A percentile compares a stretch with the other conserved stretches of the same genome.
Conservation (phyloP, 37 sponge, comb jelly and placozoan genomes). For the Tethya wilhelma region DNA sequence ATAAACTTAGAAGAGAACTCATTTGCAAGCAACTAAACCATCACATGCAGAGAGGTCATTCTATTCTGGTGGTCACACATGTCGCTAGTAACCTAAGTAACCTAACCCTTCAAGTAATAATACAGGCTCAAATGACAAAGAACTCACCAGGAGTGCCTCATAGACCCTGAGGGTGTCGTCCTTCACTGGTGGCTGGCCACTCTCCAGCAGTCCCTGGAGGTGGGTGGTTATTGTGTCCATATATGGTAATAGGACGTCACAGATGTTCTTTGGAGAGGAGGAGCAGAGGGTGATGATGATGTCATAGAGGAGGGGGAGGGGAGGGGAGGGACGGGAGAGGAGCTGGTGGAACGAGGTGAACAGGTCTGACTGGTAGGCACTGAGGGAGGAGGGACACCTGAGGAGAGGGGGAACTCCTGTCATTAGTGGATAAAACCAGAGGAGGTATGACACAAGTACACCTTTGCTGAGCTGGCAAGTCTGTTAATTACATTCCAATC, state of each 20-base stretch:
- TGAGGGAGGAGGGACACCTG: slow-evolving; percentile 23
- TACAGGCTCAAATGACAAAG: background rate
- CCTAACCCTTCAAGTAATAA: background rate
- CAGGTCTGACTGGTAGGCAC: slow-evolving; percentile 7
- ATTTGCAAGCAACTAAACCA: too few relatives aligned
- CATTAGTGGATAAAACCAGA: background rate
- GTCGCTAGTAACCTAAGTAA: too few relatives aligned
- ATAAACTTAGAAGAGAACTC: too few relatives aligned
- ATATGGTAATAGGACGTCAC: slow-evolving; percentile 26
- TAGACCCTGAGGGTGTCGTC: slow-evolving; percentile 34
- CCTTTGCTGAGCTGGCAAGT: background rate
- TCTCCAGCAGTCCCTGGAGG: slow-evolving; percentile 17
- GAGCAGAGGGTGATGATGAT: slow-evolving; percentile 35
- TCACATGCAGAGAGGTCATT: too few relatives aligned
- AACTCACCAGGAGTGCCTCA: slow-evolving; percentile 61
- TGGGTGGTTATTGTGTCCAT: slow-evolving; percentile 10
- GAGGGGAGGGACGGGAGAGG: background rate
- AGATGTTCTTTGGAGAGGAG: slow-evolving; percentile 39
- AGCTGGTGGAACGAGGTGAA: slow-evolving; percentile 10
- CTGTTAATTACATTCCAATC: too few relatives aligned
- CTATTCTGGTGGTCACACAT: too few relatives aligned
- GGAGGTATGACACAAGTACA: background rate
- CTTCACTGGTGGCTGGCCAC: background rate
- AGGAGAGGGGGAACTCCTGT: background rate
- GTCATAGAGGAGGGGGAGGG: slow-evolving; percentile 52